phyloP scores from a whole-genome alignment of 2,113 vertebrate species.

The Diphyllodes magnificus region DNA sequence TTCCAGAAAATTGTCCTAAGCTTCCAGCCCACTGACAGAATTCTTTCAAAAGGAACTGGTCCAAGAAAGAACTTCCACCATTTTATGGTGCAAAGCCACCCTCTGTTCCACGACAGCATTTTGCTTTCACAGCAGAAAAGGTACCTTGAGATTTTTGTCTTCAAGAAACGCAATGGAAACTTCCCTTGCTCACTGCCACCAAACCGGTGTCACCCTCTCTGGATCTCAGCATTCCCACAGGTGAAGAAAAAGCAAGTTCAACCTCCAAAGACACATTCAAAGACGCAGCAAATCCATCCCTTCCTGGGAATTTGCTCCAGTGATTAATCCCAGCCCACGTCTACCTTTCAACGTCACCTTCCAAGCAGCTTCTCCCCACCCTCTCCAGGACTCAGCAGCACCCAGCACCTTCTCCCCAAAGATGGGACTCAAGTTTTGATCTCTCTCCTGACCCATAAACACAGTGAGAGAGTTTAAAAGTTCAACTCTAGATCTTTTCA shows the following conservation, averaged over 20 bases:
- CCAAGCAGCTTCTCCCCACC: neutral
- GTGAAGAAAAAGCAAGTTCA: neutral
- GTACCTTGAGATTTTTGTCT: neutral
- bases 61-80: neutral
- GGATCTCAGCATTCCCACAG: neutral
- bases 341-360: neutral
- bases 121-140: neutral
- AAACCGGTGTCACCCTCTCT: neutral
- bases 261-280: neutral
- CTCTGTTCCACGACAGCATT: neutral
- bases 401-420: neutral
- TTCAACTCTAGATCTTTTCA: neutral
- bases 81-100: neutral
- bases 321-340: rapidly evolving
- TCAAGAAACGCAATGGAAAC: neutral
- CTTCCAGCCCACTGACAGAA: neutral
- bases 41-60: rapidly evolving
- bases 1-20: neutral
- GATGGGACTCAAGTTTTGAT: rapidly evolving
- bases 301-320: neutral
- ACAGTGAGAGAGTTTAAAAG: neutral
- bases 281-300: neutral
- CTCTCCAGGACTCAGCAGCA: rapidly evolving
- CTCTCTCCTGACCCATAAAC: neutral
- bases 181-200: neutral